phyloP scores from a whole-genome alignment of 1,140 invertebrate species.

The Dendroctonus valens region DNA sequence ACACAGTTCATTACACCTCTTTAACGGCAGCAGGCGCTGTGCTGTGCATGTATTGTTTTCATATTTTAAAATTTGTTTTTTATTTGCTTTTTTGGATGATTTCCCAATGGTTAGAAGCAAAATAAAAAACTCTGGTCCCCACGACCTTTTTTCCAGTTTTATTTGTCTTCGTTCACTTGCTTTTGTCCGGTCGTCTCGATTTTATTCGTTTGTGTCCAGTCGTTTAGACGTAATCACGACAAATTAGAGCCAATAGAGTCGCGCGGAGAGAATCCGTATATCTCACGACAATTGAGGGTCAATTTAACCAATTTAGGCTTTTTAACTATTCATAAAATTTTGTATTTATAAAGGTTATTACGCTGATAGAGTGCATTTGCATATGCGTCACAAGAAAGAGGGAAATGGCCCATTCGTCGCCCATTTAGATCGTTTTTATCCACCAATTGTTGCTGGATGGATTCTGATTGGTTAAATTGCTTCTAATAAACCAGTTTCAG shows the following conservation, averaged over 20 bases:
- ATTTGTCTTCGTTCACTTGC: conserved; percentile 16
- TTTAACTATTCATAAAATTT: conserved; percentile 33
- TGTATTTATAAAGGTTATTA: conserved; percentile 31
- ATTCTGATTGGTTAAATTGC: no score
- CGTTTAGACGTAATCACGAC: conserved; percentile 29
- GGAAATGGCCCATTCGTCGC: conserved; percentile 14
- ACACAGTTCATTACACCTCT: conserved; percentile 1
- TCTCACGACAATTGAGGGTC: conserved; percentile 31
- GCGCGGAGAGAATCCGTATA: conserved; percentile 23
- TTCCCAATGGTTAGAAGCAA: conserved; percentile 3
- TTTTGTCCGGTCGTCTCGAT: conserved; percentile 11
- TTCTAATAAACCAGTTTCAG: no score
- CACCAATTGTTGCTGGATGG: background rate
- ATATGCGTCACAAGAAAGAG: conserved; percentile 21
- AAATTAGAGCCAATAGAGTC: conserved; percentile 28
- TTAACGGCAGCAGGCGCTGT: background rate
- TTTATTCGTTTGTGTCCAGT: conserved; percentile 25
- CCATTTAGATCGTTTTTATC: background rate
- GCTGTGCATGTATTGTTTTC: background rate
- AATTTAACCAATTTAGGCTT: conserved; percentile 31
- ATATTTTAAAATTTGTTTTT: no score
- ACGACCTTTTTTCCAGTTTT: conserved; percentile 8
- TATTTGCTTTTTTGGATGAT: background rate
- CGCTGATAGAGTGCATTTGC: conserved; percentile 29
- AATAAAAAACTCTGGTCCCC: conserved; percentile 9